Evolutionary conservation across 2,888 invertebrate genomes (phyloP), one percentile per base, ranked within the genome.

Genomic region (Microctonus aethiopoides): DNA sequence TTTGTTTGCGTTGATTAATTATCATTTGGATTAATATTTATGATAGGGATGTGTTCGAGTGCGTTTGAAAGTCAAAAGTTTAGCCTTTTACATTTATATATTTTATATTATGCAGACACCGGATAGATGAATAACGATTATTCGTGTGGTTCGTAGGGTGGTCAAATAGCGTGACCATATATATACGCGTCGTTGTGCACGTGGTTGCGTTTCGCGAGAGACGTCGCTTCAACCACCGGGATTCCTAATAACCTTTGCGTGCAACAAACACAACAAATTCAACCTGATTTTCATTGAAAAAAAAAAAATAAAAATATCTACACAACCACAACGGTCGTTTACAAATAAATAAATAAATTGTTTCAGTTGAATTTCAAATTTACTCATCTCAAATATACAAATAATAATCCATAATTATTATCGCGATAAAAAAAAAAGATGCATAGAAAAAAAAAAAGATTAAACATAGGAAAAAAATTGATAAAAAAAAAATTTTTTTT

Each of bases 81-180:
- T 29, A 29, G 7, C n/a, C n/a, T n/a, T n/a, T 5, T 46, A 4
- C 16, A 46, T 16, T 7, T 59, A 39, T 36, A 61, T 46, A 20
- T 46, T 16, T 46, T 16, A 1, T 46, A 46, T 46, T 46, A 46
- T 46, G 20, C 65, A 66, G 65, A 66, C 70, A 80, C 86, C 84
- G 86, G 86, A 86, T 85, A 86, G 86, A 85, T 84, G 85, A 85
- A 86, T 86, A 85, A 86, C 84, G 84, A 86, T 85, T 81, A 86
- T 86, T 86, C 81, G 46, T 81, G 79, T 81, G 79, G 79, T 77
- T 68, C 78, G 78, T 79, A 81, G 86, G 86, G 86, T 86, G 86
- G 83, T 82, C 86, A 86, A 85, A 83, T 80, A 86, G 82, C 86
- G 85, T 86, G 86, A 85, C 85, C 85, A 81, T 81, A 80, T 80